A percentile compares a stretch with the other conserved stretches of the same genome.
Conservation (phyloP, 2,113 vertebrate species). For the Siniperca chuatsi region DNA sequence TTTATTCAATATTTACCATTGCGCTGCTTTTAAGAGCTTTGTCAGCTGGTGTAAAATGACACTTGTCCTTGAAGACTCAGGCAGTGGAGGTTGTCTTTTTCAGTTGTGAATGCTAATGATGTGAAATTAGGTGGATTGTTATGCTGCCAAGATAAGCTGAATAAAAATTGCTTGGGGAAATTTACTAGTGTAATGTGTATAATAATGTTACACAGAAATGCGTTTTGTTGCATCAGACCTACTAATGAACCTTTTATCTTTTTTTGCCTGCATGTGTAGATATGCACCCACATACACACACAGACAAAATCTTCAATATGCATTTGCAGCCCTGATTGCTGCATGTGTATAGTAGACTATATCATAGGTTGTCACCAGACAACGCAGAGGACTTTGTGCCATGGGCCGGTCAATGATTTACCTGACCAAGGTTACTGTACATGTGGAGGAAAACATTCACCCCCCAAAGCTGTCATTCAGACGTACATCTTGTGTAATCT, state of each 20-base stretch:
- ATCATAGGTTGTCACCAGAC: constrained; percentile 42
- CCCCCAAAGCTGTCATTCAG: constrained; percentile 63
- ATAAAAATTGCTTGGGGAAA: neutral
- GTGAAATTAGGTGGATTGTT: neutral
- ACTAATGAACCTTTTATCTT: neutral
- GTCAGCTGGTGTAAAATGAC: neutral
- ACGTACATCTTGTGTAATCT: constrained; percentile 42
- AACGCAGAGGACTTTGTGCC: constrained; percentile 60
- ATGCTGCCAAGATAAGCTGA: neutral
- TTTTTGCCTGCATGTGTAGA: neutral
- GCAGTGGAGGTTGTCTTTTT: neutral
- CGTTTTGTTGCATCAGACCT: neutral
- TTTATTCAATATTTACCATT: neutral
- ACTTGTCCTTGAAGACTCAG: neutral
- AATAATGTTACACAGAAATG: neutral
- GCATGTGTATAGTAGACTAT: neutral
- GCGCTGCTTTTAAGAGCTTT: neutral
- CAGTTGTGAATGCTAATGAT: constrained; percentile 10
- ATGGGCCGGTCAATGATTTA: constrained; percentile 70
- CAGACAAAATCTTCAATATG: neutral
- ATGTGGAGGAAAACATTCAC: constrained; percentile 64
- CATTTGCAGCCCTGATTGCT: neutral
- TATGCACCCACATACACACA: neutral
- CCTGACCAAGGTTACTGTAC: constrained; percentile 68
- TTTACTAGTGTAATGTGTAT: neutral